phyloP scores from a whole-genome alignment of 2,888 invertebrate genomes.

The Magallana nippona region DNA sequence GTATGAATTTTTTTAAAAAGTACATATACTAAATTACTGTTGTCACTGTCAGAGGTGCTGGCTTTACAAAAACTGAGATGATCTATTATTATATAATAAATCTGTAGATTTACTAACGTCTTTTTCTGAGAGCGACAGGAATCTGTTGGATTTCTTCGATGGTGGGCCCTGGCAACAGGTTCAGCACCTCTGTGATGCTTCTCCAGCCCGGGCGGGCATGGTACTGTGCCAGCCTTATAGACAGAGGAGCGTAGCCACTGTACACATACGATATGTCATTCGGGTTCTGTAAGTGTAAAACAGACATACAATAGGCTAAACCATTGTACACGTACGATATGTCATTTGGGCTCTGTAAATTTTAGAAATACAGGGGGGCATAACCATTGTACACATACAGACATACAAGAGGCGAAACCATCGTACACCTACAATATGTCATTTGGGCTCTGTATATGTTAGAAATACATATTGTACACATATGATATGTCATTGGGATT shows the following conservation, averaged over 20 bases:
- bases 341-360: constrained; percentile 86
- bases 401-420: constrained; percentile 87
- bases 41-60: too few species aligned
- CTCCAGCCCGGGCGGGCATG: constrained; percentile 81
- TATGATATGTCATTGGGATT: constrained; percentile 93
- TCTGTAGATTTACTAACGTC: constrained; percentile 67
- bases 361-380: constrained; percentile 84
- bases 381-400: constrained; percentile 88
- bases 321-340: constrained; percentile 94
- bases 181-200: constrained; percentile 90
- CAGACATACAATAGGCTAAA: constrained; percentile 84
- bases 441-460: constrained; percentile 83
- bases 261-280: constrained; percentile 95
- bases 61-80: too few species aligned
- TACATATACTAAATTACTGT: too few species aligned
- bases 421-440: constrained; percentile 96
- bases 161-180: constrained; percentile 88
- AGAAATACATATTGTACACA: constrained; percentile 83
- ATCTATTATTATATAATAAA: too few species aligned
- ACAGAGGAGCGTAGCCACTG: constrained; percentile 94
- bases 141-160: constrained; percentile 82
- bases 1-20: too few species aligned
- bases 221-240: constrained; percentile 87
- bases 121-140: constrained; percentile 79
- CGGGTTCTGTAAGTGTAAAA: constrained; percentile 82